phyloP scores from a whole-genome alignment of 2,797 vertebrate genomes.

The Girardinus metallicus region DNA sequence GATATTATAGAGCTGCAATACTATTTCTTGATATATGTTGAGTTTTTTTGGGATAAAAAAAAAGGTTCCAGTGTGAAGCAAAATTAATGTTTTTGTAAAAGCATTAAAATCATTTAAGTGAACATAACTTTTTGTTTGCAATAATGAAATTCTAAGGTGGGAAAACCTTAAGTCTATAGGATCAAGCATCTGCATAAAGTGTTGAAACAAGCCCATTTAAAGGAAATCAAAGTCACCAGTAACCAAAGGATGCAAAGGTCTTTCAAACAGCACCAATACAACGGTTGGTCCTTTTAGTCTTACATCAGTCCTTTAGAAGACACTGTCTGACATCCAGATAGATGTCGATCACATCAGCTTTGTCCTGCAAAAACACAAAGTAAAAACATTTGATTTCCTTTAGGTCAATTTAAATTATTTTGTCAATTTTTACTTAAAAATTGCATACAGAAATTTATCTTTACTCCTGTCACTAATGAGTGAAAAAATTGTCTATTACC shows the following conservation, averaged over 20 bases:
- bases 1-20: background rate
- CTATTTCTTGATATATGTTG: background rate
- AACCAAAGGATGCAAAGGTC: background rate
- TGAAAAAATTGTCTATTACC: background rate
- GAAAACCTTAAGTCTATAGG: background rate
- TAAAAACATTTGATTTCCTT: background rate
- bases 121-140: background rate
- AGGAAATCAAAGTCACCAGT: background rate
- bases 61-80: background rate
- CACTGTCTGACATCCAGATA: background rate
- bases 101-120: background rate
- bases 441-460: background rate
- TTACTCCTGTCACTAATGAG: background rate
- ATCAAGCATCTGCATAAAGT: background rate
- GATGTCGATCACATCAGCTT: slow-evolving; percentile 25
- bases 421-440: background rate
- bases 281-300: slow-evolving; percentile 34
- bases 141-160: background rate
- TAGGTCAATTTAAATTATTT: background rate
- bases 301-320: background rate
- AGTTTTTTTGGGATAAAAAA: background rate
- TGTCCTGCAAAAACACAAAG: slow-evolving; percentile 49
- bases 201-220: background rate
- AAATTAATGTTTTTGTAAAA: background rate
- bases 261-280: background rate